Conservation (phyloP, 2,797 vertebrate species). For the Enteromius unitaeniatus region DNA sequence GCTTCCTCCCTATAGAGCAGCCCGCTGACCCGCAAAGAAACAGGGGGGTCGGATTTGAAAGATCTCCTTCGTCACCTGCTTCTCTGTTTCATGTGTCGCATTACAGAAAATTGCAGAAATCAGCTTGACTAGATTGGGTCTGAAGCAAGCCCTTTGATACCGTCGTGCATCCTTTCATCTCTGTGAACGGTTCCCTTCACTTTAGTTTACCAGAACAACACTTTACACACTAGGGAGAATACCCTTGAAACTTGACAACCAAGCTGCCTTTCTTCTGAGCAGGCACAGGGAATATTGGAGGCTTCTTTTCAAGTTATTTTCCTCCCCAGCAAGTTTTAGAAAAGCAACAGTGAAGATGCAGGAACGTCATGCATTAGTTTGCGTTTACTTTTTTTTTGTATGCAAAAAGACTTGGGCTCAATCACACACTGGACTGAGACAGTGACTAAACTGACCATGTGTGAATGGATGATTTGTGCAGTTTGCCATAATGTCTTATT, state of each 20-base stretch:
- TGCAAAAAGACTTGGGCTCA: neutral
- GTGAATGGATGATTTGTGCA: neutral
- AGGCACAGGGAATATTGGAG: constrained; percentile 48
- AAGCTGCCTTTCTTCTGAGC: constrained; percentile 57
- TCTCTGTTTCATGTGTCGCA: constrained; percentile 54
- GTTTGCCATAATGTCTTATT: neutral
- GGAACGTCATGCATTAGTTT: constrained; percentile 25
- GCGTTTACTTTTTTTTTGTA: constrained; percentile 2
- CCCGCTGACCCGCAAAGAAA: constrained; percentile 54
- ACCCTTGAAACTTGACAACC: constrained; percentile 62
- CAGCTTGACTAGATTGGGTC: constrained; percentile 61
- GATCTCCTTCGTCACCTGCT: constrained; percentile 44
- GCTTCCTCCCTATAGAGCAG: constrained; percentile 37
- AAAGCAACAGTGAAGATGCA: constrained; percentile 42
- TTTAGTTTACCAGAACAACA: constrained; percentile 65
- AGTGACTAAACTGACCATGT: neutral
- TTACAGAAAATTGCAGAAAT: constrained; percentile 61
- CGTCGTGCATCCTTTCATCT: constrained; percentile 60
- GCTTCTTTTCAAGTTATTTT: constrained; percentile 58
- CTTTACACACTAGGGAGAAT: constrained; percentile 59
- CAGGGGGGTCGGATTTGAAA: constrained; percentile 46
- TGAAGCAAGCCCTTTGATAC: constrained; percentile 64
- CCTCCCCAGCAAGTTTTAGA: constrained; percentile 52
- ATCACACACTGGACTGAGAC: neutral
- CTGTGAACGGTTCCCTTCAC: constrained; percentile 59